These are phyloP conservation scores for Zoroaster sp. DNA, from an alignment of 53 echinoderm and acorn worm genomes.

Conservation along the genomic window DNA sequence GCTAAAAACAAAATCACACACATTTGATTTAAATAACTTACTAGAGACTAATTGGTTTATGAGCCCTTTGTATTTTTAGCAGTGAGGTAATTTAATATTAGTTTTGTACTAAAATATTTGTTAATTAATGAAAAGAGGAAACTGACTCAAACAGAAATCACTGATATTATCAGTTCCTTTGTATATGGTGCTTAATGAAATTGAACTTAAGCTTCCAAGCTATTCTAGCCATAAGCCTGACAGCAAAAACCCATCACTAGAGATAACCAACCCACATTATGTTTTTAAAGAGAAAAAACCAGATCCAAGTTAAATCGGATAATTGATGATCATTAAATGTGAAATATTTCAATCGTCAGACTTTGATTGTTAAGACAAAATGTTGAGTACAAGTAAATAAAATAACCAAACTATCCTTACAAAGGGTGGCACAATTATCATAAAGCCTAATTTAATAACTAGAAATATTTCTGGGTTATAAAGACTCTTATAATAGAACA, in stretches of 20 bases:
- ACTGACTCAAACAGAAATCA: no score
- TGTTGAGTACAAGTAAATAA: not conserved
- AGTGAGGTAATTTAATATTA: no score
- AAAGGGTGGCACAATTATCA: not conserved
- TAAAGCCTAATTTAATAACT: slow-evolving; percentile 17
- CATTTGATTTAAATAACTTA: not conserved
- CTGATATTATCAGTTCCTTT: no score
- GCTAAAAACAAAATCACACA: not conserved
- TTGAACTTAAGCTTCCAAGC: not conserved
- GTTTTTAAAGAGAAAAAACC: slow-evolving; percentile 5
- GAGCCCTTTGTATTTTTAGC: no score
- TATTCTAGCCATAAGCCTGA: not conserved
- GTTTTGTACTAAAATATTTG: no score
- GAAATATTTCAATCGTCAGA: not conserved
- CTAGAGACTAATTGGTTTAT: not conserved
- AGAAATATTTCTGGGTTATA: slow-evolving; percentile 33
- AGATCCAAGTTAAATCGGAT: not conserved
- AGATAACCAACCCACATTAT: slow-evolving; percentile 15
- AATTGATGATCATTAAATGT: not conserved
- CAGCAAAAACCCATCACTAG: not conserved
- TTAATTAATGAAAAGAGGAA: no score
- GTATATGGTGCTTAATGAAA: not conserved
- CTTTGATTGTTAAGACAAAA: not conserved
- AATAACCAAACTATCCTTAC: not conserved
- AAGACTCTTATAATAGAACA: not conserved